Conservation (phyloP, 2,113 vertebrate genomes). For the Phrynosoma blainvillii region DNA sequence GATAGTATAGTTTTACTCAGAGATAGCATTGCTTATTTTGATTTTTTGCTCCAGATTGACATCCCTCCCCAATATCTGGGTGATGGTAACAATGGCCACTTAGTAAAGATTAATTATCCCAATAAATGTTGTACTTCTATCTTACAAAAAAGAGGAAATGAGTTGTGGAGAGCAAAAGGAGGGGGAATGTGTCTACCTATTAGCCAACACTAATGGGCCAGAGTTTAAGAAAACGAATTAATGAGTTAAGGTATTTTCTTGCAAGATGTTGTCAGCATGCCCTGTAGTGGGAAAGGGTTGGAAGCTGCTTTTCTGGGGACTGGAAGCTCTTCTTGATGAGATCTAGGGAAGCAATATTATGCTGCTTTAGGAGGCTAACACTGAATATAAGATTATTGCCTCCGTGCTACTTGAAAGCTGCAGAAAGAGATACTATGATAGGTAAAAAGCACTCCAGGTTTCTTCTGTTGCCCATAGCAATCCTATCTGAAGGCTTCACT, state of each 20-base stretch:
- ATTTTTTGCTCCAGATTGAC: constrained; percentile 7
- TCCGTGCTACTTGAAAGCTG: neutral
- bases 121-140: rapidly evolving
- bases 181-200: neutral
- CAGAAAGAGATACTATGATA: neutral
- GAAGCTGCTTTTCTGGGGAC: neutral
- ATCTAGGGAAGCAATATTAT: neutral
- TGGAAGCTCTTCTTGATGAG: neutral
- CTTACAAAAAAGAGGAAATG: rapidly evolving
- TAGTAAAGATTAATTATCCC: rapidly evolving
- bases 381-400: neutral
- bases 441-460: neutral
- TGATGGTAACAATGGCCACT: neutral
- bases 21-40: constrained; percentile 40
- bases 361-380: rapidly evolving
- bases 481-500: neutral
- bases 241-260: neutral
- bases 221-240: neutral
- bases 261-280: neutral
- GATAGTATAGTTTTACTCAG: constrained; percentile 49
- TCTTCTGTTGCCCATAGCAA: neutral
- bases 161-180: neutral
- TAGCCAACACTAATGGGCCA: neutral
- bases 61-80: neutral
- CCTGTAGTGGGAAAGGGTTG: rapidly evolving